phyloP scores from a whole-genome alignment of 1,140 invertebrate genomes.

The Ectropis grisescens region DNA sequence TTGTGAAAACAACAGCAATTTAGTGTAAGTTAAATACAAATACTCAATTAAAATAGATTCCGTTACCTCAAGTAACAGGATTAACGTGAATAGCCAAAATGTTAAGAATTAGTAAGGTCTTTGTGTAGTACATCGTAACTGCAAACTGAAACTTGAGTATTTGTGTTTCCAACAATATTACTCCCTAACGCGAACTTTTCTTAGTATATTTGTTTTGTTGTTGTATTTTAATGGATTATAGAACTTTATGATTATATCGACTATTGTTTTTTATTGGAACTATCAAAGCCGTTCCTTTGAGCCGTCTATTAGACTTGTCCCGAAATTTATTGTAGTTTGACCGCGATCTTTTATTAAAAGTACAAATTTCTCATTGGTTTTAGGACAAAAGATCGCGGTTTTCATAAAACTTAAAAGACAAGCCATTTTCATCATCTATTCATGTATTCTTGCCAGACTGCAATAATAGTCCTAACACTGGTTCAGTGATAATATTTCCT shows the following conservation, averaged over 20 bases:
- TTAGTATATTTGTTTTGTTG: constrained; percentile 59
- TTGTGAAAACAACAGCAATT: constrained; percentile 9
- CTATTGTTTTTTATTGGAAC: constrained; percentile 33
- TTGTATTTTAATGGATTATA: constrained; percentile 65
- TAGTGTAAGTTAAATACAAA: constrained; percentile 53
- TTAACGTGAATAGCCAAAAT: no score
- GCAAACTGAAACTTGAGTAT: constrained; percentile 57
- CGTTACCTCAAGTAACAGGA: constrained; percentile 31
- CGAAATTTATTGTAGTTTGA: no score
- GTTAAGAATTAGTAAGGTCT: no score
- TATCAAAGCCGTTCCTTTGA: no score
- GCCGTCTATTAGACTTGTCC: no score
- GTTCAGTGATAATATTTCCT: no score
- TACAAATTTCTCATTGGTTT: constrained; percentile 61
- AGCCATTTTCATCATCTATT: constrained; percentile 24
- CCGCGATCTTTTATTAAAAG: constrained; percentile 37
- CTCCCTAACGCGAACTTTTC: constrained; percentile 6
- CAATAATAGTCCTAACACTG: no score
- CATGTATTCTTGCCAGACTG: no score
- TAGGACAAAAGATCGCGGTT: constrained; percentile 42
- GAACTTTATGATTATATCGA: constrained; percentile 45
- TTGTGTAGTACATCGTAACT: no score
- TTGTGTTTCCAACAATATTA: constrained; percentile 40
- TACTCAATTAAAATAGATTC: constrained; percentile 41
- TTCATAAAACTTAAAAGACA: constrained; percentile 34